These are phyloP conservation scores for Drosophila pegasa DNA, from an alignment of 2,888 invertebrate species.

Conservation along the genomic window DNA sequence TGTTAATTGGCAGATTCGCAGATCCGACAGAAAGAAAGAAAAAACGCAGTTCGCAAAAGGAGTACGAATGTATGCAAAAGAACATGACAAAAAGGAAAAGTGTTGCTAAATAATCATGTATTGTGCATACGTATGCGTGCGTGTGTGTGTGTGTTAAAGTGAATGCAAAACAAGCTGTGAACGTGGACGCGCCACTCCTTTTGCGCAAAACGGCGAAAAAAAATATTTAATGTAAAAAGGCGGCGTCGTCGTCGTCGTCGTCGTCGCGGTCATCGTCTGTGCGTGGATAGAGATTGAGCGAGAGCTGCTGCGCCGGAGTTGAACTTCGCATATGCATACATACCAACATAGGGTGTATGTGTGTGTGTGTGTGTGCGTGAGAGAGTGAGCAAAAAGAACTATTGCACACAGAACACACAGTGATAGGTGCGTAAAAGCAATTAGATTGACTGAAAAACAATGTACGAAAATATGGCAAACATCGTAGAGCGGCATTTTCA, in stretches of 20 bases:
- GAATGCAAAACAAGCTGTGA: conserved; percentile 38
- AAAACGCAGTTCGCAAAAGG: conserved; percentile 25
- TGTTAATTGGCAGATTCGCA: conserved; percentile 18
- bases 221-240: conserved; percentile 55
- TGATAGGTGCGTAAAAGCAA: conserved; percentile 36
- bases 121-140: conserved; percentile 26
- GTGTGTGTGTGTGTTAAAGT: conserved; percentile 21
- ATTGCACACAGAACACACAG: conserved; percentile 8
- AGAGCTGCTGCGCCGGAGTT: conserved; percentile 68
- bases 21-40: conserved; percentile 23
- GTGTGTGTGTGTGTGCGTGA: conserved; percentile 12
- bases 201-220: conserved; percentile 46
- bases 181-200: conserved; percentile 71
- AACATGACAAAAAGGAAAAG: conserved; percentile 47
- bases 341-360: conserved; percentile 24
- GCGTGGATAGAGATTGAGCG: conserved; percentile 41
- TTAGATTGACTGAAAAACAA: conserved; percentile 18
- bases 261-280: conserved; percentile 16
- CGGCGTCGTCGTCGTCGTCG: conserved; percentile 29
- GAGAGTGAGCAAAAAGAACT: conserved; percentile 21
- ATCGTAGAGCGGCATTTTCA: conserved; percentile 15
- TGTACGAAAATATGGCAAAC: conserved; percentile 1
- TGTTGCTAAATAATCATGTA: conserved; percentile 45
- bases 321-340: conserved; percentile 50
- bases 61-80: conserved; percentile 33